Conservation (phyloP, 2,797 vertebrate genomes). For the Dendrocincla tyrannina region DNA sequence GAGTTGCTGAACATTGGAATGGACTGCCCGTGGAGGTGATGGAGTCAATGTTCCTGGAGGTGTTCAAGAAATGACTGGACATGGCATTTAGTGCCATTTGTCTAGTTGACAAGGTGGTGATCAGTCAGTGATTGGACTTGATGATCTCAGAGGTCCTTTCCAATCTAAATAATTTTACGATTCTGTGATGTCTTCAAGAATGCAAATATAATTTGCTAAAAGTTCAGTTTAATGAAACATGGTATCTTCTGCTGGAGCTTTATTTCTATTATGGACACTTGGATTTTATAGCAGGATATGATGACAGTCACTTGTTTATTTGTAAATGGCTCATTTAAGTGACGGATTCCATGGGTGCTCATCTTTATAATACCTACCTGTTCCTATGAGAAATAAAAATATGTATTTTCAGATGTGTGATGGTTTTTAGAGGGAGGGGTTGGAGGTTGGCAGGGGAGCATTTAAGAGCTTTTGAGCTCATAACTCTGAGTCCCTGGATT, state of each 20-base stretch:
- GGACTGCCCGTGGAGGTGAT: not conserved
- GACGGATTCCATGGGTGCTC: not conserved
- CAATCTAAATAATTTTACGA: not conserved
- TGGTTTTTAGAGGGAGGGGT: rapidly evolving
- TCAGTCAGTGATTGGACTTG: not conserved
- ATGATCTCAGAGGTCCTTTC: not conserved
- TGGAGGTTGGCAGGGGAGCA: not conserved
- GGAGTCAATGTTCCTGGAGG: not conserved
- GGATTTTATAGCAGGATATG: not conserved
- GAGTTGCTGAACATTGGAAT: not conserved
- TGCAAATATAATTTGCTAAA: not conserved
- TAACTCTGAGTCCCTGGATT: not conserved
- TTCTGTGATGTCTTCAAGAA: not conserved
- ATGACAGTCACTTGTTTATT: not conserved
- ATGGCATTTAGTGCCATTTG: not conserved
- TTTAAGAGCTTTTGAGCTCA: not conserved
- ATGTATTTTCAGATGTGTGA: not conserved
- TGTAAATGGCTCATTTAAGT: not conserved
- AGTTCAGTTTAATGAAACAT: not conserved
- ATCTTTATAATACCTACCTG: not conserved
- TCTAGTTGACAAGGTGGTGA: not conserved
- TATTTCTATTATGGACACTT: not conserved
- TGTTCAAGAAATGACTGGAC: not conserved
- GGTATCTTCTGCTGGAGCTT: not conserved
- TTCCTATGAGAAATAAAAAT: not conserved